Percentiles rank a stretch among this genome's conserved stretches.
phyloP scores from a whole-genome alignment of 2,113 vertebrate genomes.

The Elephas maximus region DNA sequence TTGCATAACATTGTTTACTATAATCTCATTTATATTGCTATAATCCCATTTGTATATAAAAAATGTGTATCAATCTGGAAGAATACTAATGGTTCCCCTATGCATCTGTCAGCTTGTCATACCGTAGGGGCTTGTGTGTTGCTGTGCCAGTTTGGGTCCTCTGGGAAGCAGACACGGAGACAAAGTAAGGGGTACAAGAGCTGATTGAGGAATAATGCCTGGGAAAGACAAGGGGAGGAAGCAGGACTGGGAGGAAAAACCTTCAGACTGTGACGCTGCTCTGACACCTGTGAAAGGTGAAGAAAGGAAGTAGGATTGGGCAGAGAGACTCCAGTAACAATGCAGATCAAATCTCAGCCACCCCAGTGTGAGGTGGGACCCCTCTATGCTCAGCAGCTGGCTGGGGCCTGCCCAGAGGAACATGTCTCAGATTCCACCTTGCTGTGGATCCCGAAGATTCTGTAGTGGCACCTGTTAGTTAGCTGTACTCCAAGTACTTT shows the following conservation, averaged over 20 bases:
- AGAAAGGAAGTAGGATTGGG: neutral
- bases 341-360: neutral
- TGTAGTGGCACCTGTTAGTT: neutral
- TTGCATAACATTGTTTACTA: slow-evolving; percentile 33
- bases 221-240: neutral
- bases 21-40: neutral
- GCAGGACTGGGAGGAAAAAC: neutral
- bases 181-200: neutral
- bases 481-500: neutral
- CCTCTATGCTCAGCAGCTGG: neutral
- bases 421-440: neutral
- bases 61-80: neutral
- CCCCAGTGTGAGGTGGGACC: rapidly evolving
- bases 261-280: neutral
- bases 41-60: neutral
- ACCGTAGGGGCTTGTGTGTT: no score
- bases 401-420: neutral
- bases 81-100: neutral
- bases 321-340: neutral
- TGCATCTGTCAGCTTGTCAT: no score
- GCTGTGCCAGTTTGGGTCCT: neutral
- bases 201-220: neutral
- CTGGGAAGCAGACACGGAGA: neutral
- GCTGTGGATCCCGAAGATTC: neutral
- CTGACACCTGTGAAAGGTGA: neutral